These are phyloP conservation scores for Branchellion lobata DNA, from an alignment of 2,888 invertebrate species.

Conservation along the genomic window DNA sequence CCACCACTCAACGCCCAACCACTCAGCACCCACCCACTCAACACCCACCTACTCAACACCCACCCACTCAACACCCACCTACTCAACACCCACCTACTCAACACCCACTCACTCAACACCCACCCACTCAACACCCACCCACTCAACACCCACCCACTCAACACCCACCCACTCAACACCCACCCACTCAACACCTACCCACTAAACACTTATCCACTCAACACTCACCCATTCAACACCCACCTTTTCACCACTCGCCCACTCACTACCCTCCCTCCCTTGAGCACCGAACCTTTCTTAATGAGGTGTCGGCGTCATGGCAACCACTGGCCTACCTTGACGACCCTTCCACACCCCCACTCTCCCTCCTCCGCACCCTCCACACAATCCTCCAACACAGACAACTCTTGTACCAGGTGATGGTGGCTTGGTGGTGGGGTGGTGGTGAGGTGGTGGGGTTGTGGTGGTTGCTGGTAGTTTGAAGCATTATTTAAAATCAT, in stretches of 20 bases:
- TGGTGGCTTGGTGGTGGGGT: background rate
- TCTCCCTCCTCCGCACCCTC: slow-evolving; percentile 83
- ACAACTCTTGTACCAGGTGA: slow-evolving; percentile 75
- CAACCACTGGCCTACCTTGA: slow-evolving; percentile 69
- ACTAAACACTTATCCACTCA: too few species aligned
- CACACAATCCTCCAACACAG: slow-evolving; percentile 88
- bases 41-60: too few species aligned
- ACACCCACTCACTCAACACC: too few species aligned
- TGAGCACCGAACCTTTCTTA: background rate
- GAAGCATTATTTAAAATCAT: too few species aligned
- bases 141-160: background rate
- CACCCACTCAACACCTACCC: too few species aligned
- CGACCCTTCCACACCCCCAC: slow-evolving; percentile 87
- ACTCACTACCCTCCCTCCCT: slow-evolving; percentile 3
- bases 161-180: background rate
- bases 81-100: too few species aligned
- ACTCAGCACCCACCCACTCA: too few species aligned
- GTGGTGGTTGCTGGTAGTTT: too few species aligned
- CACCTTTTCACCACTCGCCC: background rate
- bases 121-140: background rate
- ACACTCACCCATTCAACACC: background rate
- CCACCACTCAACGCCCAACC: too few species aligned
- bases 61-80: too few species aligned
- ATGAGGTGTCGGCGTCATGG: background rate
- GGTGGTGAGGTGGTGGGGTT: background rate